Base-by-base conservation (phyloP, 2,797 vertebrate genomes). In the Schizopygopsis pylzovi region DNA sequence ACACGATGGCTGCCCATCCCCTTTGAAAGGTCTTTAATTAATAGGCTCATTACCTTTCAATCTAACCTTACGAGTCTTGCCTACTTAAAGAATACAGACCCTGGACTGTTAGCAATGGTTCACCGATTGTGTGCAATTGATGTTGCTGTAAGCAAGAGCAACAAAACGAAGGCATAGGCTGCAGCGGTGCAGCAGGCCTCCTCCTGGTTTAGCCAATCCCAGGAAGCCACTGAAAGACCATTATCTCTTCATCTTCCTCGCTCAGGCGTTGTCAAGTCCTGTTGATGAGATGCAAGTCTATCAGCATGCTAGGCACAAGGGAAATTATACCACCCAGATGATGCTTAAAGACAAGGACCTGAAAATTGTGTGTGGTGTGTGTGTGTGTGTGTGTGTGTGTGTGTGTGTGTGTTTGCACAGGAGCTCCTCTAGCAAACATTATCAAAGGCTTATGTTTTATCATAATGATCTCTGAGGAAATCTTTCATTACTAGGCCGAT, bases 11-110 rank as follows among this genome's bases (percentile, higher is more conserved):
- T 90, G 91, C 91, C 89, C n/a, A 89, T 84, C 41, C 81, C 88
- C 84, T 89, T 93, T 93, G 92, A 91, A 93, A 93, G 91, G 85
- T 90, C 84, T 91, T 90, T 97, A 96, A 96, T 96, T 97, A 96
- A 96, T 94, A 94, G 90, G 95, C 91, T 95, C 91, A 95, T 95
- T 96, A 95, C 93, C 93, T 96, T 96, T 94, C 93, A 95, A 83
- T 95, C 88, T 93, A 91, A 90, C 79, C 59, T 90, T 93, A 90
- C 92, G 89, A 93, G 91, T 91, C 91, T 94, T 94, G 89, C 87
- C 89, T 91, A 67, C 11, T 71, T 65, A 81, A 90, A 88, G 86
- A 90, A 89, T 88, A 89, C 82, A 67, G 78, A 86, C 83, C 52
- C 85, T 88, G 39, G 71, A 92, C 79, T 87, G 87, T 91, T 92